A percentile compares a stretch with the other conserved stretches of the same genome.
Conservation (phyloP, 2,113 vertebrate genomes). For the Phodopus roborovskii region DNA sequence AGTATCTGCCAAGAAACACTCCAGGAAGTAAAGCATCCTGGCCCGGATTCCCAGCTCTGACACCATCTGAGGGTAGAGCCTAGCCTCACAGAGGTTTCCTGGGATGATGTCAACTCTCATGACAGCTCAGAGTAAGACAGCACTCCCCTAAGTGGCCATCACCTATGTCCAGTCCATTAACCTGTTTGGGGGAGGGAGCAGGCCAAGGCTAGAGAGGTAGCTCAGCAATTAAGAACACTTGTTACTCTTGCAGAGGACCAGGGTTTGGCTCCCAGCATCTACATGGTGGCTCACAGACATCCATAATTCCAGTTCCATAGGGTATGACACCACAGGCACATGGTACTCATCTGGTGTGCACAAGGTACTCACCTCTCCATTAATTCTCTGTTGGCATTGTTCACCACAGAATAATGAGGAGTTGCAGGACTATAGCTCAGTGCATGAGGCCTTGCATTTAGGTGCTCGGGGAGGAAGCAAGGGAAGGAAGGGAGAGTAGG, state of each 20-base stretch:
- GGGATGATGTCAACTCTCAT: neutral
- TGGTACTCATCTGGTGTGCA: neutral
- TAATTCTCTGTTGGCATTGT: neutral
- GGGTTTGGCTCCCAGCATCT: neutral
- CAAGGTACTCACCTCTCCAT: neutral
- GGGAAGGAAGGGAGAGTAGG: neutral
- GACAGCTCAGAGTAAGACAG: neutral
- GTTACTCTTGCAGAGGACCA: neutral
- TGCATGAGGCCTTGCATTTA: neutral
- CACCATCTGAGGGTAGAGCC: neutral
- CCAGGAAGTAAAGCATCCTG: slow-evolving; percentile 4
- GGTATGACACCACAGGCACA: neutral
- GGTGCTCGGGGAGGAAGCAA: neutral
- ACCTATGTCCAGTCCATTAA: neutral
- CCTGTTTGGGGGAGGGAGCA: neutral
- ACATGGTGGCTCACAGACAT: neutral
- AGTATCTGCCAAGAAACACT: slow-evolving; percentile 20
- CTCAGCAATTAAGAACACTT: neutral
- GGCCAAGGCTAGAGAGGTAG: no score
- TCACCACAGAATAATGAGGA: neutral
- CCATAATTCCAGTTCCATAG: neutral
- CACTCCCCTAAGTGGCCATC: neutral
- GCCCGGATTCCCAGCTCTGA: neutral
- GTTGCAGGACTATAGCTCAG: neutral
- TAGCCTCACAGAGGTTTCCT: neutral